Percentiles rank a stretch among this genome's conserved stretches.
Evolutionary conservation across 2,113 vertebrate species (phyloP).

Genomic region (Cyprinodon brontotheroides): DNA sequence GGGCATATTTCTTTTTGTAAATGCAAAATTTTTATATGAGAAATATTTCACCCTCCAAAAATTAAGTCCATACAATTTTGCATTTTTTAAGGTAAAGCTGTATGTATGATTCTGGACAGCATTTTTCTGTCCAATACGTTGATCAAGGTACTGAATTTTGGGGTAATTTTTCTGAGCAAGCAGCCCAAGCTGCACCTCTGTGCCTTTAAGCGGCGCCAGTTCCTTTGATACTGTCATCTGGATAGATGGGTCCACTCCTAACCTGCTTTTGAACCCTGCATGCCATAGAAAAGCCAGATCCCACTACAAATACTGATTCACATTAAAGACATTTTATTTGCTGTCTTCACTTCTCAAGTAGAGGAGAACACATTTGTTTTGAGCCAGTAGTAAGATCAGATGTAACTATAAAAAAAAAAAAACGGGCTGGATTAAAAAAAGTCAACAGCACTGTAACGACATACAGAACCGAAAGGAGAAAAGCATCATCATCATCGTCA

Average conservation of each 20-base stretch:
- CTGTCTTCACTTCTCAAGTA: constrained; percentile 39
- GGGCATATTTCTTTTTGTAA: too few species aligned
- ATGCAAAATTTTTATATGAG: background rate
- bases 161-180: constrained; percentile 61
- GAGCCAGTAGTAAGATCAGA: constrained; percentile 43
- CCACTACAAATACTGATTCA: constrained; percentile 61
- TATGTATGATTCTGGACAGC: background rate
- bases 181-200: constrained; percentile 38
- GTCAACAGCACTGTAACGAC: constrained; percentile 50
- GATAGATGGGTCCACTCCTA: constrained; percentile 64
- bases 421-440: constrained; percentile 40
- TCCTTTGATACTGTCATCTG: constrained; percentile 70
- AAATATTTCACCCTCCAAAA: background rate
- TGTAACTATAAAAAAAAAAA: constrained; percentile 34
- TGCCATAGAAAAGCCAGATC: constrained; percentile 57
- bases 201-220: constrained; percentile 48
- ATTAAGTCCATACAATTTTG: background rate
- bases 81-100: background rate
- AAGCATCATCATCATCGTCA: constrained; percentile 44
- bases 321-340: constrained; percentile 65
- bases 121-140: background rate
- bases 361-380: constrained; percentile 42
- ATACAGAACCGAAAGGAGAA: constrained; percentile 31
- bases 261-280: constrained; percentile 63
- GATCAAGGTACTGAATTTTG: constrained; percentile 25